phyloP scores from a whole-genome alignment of 1,140 invertebrate species.

The Orius insidiosus region DNA sequence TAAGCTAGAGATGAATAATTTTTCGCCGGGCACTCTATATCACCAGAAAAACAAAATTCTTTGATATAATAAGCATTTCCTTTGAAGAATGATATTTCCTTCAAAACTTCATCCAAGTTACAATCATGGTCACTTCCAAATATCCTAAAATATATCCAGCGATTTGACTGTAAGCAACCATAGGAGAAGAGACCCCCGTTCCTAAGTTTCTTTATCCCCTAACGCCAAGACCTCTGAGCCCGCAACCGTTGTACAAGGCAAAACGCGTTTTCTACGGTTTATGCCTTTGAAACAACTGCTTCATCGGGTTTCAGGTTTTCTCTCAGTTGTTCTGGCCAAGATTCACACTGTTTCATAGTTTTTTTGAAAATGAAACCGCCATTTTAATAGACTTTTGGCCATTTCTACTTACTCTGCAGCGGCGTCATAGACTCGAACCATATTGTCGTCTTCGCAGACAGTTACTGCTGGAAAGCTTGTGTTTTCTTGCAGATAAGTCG shows the following conservation, averaged over 20 bases:
- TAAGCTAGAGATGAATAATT: not conserved
- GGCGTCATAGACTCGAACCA: constrained; percentile 33
- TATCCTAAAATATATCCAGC: constrained; percentile 17
- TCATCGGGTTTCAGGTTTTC: no score
- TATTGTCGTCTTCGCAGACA: constrained; percentile 42
- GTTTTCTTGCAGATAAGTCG: constrained; percentile 27
- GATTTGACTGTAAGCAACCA: no score
- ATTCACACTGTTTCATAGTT: no score
- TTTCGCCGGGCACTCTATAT: constrained; percentile 11
- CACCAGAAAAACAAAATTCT: constrained; percentile 36
- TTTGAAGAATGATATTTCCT: constrained; percentile 42
- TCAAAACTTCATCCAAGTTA: constrained; percentile 34
- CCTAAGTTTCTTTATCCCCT: no score
- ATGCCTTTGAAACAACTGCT: no score
- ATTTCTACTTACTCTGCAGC: constrained; percentile 16
- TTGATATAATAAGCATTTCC: constrained; percentile 43
- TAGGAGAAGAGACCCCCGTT: no score
- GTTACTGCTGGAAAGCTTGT: constrained; percentile 48
- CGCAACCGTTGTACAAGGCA: no score
- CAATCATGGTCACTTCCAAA: constrained; percentile 27
- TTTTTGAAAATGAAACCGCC: no score
- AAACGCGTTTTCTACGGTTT: no score
- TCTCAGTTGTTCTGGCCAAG: no score
- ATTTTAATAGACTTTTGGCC: no score
- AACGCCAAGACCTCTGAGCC: no score